These are phyloP conservation scores for Platysteira castanea DNA, from an alignment of 2,113 vertebrate genomes.

Conservation along the genomic window DNA sequence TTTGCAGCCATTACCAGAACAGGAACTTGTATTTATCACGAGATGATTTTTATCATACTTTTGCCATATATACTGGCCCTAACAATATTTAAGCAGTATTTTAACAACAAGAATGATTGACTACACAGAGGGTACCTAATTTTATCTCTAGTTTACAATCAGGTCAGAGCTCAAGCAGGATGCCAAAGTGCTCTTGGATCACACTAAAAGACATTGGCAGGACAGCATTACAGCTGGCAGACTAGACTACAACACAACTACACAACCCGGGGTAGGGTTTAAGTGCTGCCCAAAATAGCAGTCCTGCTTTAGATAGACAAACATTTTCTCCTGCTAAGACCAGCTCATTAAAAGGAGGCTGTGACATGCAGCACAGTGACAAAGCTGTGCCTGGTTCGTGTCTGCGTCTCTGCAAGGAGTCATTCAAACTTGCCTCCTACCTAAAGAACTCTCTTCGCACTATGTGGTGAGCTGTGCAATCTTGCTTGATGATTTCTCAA, in stretches of 20 bases:
- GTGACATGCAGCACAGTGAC: background rate
- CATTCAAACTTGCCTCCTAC: background rate
- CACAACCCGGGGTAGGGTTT: background rate
- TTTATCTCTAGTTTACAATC: background rate
- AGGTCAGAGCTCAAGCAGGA: background rate
- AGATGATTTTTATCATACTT: background rate
- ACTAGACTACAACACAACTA: background rate
- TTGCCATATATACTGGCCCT: background rate
- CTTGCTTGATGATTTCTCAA: background rate
- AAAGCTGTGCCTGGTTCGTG: background rate
- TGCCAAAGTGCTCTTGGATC: background rate
- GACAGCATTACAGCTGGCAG: background rate
- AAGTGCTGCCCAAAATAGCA: background rate
- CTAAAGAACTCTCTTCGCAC: background rate
- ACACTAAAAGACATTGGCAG: background rate
- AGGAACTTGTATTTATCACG: background rate
- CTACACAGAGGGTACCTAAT: background rate
- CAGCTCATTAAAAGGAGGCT: background rate
- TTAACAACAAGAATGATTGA: background rate
- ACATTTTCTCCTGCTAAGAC: background rate
- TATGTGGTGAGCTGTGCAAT: background rate
- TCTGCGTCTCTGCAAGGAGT: background rate
- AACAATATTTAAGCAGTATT: background rate
- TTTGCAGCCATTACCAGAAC: background rate
- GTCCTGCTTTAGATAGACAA: background rate